Conservation (phyloP, 2,113 vertebrate genomes). For the Eclectus roratus region DNA sequence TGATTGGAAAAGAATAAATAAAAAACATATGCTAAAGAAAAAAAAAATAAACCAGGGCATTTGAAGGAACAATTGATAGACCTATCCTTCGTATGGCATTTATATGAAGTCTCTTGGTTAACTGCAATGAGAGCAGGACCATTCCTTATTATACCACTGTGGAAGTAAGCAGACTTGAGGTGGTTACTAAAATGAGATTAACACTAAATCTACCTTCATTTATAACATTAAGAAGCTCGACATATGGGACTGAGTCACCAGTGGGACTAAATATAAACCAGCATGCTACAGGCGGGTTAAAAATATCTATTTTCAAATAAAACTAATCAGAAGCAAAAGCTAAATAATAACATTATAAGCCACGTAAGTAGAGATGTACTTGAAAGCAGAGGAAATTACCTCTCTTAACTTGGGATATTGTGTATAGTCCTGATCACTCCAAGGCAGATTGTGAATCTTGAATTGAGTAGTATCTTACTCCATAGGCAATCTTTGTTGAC, state of each 20-base stretch:
- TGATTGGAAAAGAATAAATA: slow-evolving; percentile 3
- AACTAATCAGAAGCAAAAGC: slow-evolving; percentile 65
- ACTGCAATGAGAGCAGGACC: not conserved
- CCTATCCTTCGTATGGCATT: not conserved
- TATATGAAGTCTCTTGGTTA: not conserved
- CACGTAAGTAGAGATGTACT: slow-evolving; percentile 50
- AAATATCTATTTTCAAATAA: slow-evolving; percentile 61
- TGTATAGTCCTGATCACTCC: slow-evolving; percentile 34
- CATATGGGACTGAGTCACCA: slow-evolving; percentile 37
- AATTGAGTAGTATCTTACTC: slow-evolving; percentile 42
- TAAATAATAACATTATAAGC: slow-evolving; percentile 54
- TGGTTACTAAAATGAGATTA: slow-evolving; percentile 17
- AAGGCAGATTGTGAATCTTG: slow-evolving; percentile 54
- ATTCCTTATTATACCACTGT: not conserved
- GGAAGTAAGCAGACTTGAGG: not conserved
- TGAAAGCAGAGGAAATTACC: slow-evolving; percentile 64
- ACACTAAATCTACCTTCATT: not conserved
- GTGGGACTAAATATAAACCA: slow-evolving; percentile 45
- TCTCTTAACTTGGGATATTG: slow-evolving; percentile 36
- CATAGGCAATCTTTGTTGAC: slow-evolving; percentile 32
- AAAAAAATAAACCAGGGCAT: not conserved
- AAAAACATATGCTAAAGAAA: not conserved
- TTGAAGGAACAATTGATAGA: not conserved
- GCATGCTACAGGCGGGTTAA: not conserved
- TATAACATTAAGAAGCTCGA: slow-evolving; percentile 27